Evolutionary conservation across 2,888 invertebrate genomes (phyloP).

Genomic region (Meandrusa payeni): DNA sequence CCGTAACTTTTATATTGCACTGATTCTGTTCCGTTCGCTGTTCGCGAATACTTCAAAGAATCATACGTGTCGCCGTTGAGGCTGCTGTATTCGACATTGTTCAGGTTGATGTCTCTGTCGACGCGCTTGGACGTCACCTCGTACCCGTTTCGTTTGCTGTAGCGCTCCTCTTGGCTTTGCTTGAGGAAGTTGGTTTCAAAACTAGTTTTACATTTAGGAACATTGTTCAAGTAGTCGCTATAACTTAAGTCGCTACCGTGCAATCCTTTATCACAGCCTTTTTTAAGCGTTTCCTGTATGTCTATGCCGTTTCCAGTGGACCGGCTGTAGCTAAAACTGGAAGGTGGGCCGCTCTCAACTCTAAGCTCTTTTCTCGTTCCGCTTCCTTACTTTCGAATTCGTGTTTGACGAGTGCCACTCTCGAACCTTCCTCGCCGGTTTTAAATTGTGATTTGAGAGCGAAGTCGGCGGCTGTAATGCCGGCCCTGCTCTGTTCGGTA

Average conservation of each 20-base stretch:
- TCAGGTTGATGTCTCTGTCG: constrained; percentile 69
- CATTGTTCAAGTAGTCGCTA: constrained; percentile 74
- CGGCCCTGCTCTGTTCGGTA: constrained; percentile 59
- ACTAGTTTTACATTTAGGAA: constrained; percentile 78
- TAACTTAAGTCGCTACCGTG: constrained; percentile 71
- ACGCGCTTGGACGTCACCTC: constrained; percentile 62
- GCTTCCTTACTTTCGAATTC: constrained; percentile 71
- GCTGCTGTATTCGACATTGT: constrained; percentile 69
- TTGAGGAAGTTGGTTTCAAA: constrained; percentile 76
- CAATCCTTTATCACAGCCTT: constrained; percentile 78
- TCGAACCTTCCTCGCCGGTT: constrained; percentile 56
- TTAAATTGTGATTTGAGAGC: constrained; percentile 53
- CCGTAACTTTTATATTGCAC: constrained; percentile 75
- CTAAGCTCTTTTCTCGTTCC: constrained; percentile 56
- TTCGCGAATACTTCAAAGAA: constrained; percentile 77
- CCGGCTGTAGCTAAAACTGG: constrained; percentile 61
- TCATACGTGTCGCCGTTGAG: constrained; percentile 71
- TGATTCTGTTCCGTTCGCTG: constrained; percentile 75
- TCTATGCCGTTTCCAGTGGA: constrained; percentile 66
- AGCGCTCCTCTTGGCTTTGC: constrained; percentile 70
- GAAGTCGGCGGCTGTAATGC: constrained; percentile 61
- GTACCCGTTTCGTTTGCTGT: constrained; percentile 69
- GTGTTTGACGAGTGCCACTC: constrained; percentile 67
- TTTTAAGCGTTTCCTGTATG: constrained; percentile 73
- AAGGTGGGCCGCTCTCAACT: constrained; percentile 55